Conservation (phyloP, 2,888 invertebrate genomes). For the Erannis defoliaria region DNA sequence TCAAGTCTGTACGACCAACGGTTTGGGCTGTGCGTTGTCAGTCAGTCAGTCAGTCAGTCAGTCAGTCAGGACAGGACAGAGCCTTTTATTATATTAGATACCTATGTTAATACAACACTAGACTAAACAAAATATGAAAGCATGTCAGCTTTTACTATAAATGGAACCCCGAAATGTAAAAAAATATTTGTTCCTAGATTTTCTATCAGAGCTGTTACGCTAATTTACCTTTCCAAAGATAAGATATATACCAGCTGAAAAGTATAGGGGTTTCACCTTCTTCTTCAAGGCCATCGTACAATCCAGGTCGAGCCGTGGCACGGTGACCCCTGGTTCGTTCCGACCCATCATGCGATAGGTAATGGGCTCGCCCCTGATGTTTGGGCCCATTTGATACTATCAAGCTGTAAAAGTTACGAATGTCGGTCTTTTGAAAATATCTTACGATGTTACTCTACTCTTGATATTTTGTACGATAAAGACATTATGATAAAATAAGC, state of each 20-base stretch:
- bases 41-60: too few relatives aligned
- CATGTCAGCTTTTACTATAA: too few relatives aligned
- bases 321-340: conserved; percentile 16
- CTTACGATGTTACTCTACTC: background rate
- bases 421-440: background rate
- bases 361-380: conserved; percentile 12
- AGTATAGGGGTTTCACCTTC: background rate
- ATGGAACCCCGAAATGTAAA: too few relatives aligned
- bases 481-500: too few relatives aligned
- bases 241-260: background rate
- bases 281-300: conserved; percentile 1
- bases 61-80: too few relatives aligned
- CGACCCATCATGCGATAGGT: conserved; percentile 10
- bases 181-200: too few relatives aligned
- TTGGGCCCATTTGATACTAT: background rate
- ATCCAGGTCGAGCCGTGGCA: conserved; percentile 13
- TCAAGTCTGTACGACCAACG: too few relatives aligned
- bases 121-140: too few relatives aligned
- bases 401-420: background rate
- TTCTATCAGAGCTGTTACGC: background rate
- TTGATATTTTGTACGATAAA: too few relatives aligned
- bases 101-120: too few relatives aligned
- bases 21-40: too few relatives aligned
- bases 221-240: background rate
- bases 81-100: too few relatives aligned